Base-by-base conservation (phyloP, 2,888 invertebrate species). In the Harpalus rubripes region DNA sequence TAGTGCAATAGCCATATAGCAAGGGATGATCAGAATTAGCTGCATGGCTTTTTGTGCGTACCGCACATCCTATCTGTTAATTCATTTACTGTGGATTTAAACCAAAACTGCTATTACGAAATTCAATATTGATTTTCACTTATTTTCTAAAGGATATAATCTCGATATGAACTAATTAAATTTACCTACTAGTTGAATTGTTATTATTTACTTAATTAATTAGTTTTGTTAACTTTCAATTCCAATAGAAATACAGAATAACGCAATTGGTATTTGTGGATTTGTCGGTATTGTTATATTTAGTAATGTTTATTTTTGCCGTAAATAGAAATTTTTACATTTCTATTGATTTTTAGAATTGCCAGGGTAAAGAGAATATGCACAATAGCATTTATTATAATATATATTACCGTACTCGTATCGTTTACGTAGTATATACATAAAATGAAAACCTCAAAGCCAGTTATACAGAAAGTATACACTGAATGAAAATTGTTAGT, bases 131-230 rank as follows among this genome's bases (percentile, higher is more conserved):
- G 68, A 68, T 68, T 63, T 63, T 8, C 63, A 63, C 26, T 63
- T 63, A 63, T 63, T 68, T 39, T 68, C 26, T 7, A 15, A n/a
- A 39, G 39, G 8, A 68, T 68, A 68, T 68, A 68, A 4, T 68
- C 15, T n/a, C 32, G 39, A 39, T 26, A 39, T 68, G 39, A n/a
- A 12, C 68, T 68, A 26, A 68, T 68, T 68, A 39, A 39, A 68
- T 68, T 68, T 32, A 68, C 32, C 41, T 32, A 68, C 32, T 39
- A 68, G 68, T 68, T 68, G 39, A 68, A 68, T 15, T 68, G 68
- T 39, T 68, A 68, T 39, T 68, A 68, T 68, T 68, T 39, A 32
- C n/a, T 68, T 39, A 63, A 63, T 63, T 26, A 63, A 63, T 63
- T 63, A 12, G 22, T 22, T 63, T 63, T 63, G 22, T 12, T 63